Conservation (phyloP, 2,113 vertebrate genomes). For the Albula goreensis region DNA sequence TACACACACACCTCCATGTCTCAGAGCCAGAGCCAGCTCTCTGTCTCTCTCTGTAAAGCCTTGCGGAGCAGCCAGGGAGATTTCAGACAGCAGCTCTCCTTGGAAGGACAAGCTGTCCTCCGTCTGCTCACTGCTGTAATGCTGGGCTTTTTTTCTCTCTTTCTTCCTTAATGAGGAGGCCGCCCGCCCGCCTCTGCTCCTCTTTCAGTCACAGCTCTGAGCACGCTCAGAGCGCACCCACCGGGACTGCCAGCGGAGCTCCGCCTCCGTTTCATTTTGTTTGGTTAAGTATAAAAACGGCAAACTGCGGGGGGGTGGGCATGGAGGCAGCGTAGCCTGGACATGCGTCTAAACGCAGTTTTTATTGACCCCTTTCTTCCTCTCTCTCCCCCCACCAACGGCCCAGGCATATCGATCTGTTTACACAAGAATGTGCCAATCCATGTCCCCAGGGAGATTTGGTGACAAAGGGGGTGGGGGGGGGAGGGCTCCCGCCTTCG, state of each 20-base stretch:
- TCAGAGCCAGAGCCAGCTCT: no score
- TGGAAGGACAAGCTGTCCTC: conserved; percentile 19
- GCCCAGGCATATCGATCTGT: background rate
- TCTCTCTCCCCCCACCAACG: background rate
- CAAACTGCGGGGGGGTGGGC: background rate
- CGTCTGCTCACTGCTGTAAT: conserved; percentile 14
- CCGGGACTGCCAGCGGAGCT: conserved; percentile 1
- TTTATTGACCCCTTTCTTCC: conserved; percentile 7
- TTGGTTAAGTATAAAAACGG: conserved; percentile 12
- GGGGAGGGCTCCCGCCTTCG: no score
- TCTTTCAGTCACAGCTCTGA: background rate
- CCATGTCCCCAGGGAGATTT: background rate
- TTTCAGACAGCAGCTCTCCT: background rate
- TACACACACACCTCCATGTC: no score
- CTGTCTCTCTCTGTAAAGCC: no score
- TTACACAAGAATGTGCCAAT: background rate
- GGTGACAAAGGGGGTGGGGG: no score
- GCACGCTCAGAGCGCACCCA: conserved; percentile 4
- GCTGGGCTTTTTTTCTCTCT: background rate
- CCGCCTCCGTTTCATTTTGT: conserved; percentile 2
- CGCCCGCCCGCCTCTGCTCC: background rate
- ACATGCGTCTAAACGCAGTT: background rate
- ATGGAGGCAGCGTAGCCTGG: no score
- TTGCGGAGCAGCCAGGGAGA: no score
- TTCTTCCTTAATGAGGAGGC: conserved; percentile 9